A percentile compares a stretch with the other conserved stretches of the same genome.
Conservation (phyloP, 2,797 vertebrate genomes). For the Anas bahamensis region DNA sequence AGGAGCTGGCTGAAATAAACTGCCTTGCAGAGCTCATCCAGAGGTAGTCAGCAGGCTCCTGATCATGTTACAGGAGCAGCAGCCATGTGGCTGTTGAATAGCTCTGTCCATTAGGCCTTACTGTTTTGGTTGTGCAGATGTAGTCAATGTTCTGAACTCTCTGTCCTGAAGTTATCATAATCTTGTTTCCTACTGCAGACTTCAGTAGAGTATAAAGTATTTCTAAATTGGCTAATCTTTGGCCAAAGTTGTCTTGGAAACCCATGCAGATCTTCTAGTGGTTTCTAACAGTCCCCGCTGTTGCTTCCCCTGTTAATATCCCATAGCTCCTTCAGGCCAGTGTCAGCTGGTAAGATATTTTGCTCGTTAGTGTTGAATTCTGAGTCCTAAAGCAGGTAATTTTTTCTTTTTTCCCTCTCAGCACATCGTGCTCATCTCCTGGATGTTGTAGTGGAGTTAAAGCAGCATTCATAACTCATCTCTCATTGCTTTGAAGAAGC, state of each 20-base stretch:
- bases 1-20: neutral
- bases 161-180: neutral
- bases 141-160: neutral
- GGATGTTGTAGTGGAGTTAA: slow-evolving; percentile 28
- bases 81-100: neutral
- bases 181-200: neutral
- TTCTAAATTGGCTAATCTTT: neutral
- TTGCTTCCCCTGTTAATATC: neutral
- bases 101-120: neutral
- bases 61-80: neutral
- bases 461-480: slow-evolving; percentile 34
- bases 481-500: slow-evolving; percentile 53
- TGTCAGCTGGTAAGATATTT: neutral
- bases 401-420: neutral
- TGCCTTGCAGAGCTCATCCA: neutral
- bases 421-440: neutral
- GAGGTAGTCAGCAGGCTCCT: neutral
- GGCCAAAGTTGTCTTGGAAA: neutral
- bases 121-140: neutral
- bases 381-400: neutral
- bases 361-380: neutral
- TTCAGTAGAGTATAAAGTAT: neutral
- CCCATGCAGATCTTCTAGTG: fast-evolving
- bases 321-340: neutral
- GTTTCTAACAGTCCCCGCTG: neutral